phyloP scores from a whole-genome alignment of 2,888 invertebrate genomes.

The Acanthoscelides obtectus region DNA sequence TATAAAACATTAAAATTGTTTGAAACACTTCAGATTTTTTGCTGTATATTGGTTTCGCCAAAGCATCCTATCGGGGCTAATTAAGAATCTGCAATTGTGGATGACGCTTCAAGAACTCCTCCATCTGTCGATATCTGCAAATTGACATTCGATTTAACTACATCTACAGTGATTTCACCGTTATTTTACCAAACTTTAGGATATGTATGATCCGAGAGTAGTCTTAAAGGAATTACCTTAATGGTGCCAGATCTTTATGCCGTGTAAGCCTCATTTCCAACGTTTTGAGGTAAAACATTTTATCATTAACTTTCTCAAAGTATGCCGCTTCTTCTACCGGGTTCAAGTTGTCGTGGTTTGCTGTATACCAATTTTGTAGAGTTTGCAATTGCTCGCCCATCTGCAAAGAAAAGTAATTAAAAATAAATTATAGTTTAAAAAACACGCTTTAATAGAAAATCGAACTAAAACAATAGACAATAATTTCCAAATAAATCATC shows the following conservation, averaged over 20 bases:
- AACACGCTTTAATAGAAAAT: too few species aligned
- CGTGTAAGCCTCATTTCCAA: conserved; percentile 59
- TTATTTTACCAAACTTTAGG: too few species aligned
- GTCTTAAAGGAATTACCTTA: conserved; percentile 32
- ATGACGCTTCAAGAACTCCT: conserved; percentile 3
- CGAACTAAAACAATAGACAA: too few species aligned
- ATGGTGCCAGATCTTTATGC: conserved; percentile 55
- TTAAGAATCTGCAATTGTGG: conserved; percentile 2
- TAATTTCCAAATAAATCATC: background rate
- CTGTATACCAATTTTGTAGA: conserved; percentile 56
- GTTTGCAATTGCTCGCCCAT: conserved; percentile 32
- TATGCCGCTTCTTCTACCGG: conserved; percentile 58
- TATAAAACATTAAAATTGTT: too few species aligned
- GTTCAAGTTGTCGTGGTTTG: conserved; percentile 55
- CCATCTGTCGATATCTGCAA: background rate
- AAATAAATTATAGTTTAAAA: too few species aligned
- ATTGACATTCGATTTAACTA: too few species aligned
- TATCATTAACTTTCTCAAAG: conserved; percentile 51
- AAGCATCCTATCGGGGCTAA: background rate
- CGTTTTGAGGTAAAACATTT: conserved; percentile 51
- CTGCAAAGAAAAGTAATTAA: conserved; percentile 2
- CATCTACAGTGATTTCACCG: too few species aligned
- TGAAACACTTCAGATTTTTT: background rate
- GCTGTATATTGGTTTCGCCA: background rate
- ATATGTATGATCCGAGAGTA: background rate